A percentile compares a stretch with the other conserved stretches of the same genome.
Evolutionary conservation across 2,113 vertebrate genomes (phyloP).

Genomic region (Lophochroa leadbeateri): DNA sequence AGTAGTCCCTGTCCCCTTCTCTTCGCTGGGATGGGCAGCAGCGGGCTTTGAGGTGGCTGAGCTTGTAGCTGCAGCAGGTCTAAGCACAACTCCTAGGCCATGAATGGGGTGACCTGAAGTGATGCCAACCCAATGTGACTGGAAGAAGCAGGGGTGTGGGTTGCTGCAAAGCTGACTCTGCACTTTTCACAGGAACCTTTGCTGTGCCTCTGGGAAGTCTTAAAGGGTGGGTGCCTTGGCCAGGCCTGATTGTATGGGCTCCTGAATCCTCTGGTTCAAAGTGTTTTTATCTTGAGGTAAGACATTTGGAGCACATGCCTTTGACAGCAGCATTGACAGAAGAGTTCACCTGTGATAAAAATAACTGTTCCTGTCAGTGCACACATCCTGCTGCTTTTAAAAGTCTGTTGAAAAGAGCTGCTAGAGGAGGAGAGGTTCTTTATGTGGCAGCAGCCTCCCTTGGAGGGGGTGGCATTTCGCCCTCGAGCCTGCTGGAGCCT

Average conservation of each 20-base stretch:
- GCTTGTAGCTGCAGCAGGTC: not conserved
- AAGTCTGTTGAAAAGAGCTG: not conserved
- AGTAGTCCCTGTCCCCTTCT: not conserved
- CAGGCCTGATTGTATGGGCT: not conserved
- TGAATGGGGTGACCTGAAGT: not conserved
- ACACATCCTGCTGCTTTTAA: not conserved
- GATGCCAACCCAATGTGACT: not conserved
- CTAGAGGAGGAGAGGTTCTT: not conserved
- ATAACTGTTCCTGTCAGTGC: not conserved
- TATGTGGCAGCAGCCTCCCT: not conserved
- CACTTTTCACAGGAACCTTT: not conserved
- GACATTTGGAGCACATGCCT: not conserved
- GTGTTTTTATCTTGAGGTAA: not conserved
- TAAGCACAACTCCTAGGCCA: not conserved
- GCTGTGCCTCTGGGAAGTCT: not conserved
- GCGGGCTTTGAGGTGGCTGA: not conserved
- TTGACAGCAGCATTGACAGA: not conserved
- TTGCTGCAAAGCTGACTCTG: not conserved
- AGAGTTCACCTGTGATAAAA: not conserved
- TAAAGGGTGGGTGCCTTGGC: not conserved
- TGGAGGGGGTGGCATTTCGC: not conserved
- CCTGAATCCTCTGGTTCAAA: not conserved
- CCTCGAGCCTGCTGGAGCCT: not conserved
- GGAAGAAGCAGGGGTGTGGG: not conserved
- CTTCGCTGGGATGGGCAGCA: not conserved